Base-by-base conservation (phyloP, 2,888 invertebrate species). In the Schizotus pectinicornis region DNA sequence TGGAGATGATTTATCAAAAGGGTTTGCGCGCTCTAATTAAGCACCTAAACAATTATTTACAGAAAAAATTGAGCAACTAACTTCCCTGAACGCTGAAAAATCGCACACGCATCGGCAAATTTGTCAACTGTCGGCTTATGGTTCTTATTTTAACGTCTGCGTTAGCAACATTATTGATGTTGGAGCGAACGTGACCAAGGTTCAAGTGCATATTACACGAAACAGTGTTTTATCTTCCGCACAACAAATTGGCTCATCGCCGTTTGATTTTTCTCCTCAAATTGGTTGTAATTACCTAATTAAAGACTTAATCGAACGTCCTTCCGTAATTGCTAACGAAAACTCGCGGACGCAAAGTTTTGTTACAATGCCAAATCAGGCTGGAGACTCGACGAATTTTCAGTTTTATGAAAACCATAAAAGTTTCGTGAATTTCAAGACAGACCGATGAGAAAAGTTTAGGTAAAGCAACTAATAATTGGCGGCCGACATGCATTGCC, bases 401-500 rank as follows among this genome's bases (percentile, higher is more conserved):
- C 5, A 22, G 38, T 54, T 47, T 54, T 54, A 47, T 54, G 54
- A 39, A 47, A 54, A 47, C 30, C 54, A 36, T 54, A 54, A 54
- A 47, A 54, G 47, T 47, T 54, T 54, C 47, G 47, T 46, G 54
- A 47, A 54, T 47, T 47, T 47, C 39, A 45, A 47, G 46, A 47
- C 41, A 33, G 38, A 53, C 32, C 38, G 33, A 53, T 45, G 38
- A 53, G 45, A 53, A 53, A 45, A 53, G 53, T 53, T 22, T 53
- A 53, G 54, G 54, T 54, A 47, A 56, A 47, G 41, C 39, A n/a
- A 56, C 56, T 50, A 56, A 58, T 58, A 58, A 58, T 58, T 52
- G 42, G 53, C 42, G 33, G 46, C 47, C 33, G 52, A 58, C 48
- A 58, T 58, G 58, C 58, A 58, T 34, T 53, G 48, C 36, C 52